A percentile compares a stretch with the other conserved stretches of the same genome.
Evolutionary conservation across 2,888 invertebrate species (phyloP).

Genomic region (Leucania comma): DNA sequence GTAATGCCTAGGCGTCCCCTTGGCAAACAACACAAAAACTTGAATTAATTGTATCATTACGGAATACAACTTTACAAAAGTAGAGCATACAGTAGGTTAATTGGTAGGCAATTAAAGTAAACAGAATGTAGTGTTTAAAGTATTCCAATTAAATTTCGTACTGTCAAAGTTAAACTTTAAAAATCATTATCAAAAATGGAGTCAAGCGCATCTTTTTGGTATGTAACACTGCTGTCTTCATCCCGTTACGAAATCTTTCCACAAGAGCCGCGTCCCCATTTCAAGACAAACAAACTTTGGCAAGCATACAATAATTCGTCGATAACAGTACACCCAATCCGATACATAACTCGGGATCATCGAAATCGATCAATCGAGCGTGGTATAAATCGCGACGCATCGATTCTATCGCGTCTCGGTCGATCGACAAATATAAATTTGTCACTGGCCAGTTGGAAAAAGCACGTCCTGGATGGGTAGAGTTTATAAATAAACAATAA

Average conservation of each 20-base stretch:
- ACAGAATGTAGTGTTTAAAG: constrained; percentile 13
- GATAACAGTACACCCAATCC: constrained; percentile 75
- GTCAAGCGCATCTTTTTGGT: constrained; percentile 21
- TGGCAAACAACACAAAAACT: constrained; percentile 34
- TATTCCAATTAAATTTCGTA: neutral
- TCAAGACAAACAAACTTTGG: constrained; percentile 67
- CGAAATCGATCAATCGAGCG: constrained; percentile 87
- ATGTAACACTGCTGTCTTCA: constrained; percentile 31
- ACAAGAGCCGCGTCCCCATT: constrained; percentile 53
- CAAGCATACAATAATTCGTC: constrained; percentile 74
- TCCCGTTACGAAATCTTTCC: constrained; percentile 38
- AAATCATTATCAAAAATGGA: constrained; percentile 19
- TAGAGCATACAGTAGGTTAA: constrained; percentile 10
- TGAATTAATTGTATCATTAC: constrained; percentile 35
- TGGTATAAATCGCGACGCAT: constrained; percentile 87
- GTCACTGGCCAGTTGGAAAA: constrained; percentile 86
- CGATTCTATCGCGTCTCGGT: constrained; percentile 86
- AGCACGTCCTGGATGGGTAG: constrained; percentile 75
- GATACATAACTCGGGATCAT: constrained; percentile 83
- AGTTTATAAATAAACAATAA: constrained; percentile 90
- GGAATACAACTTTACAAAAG: constrained; percentile 28
- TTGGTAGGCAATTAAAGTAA: constrained; percentile 25
- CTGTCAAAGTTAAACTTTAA: constrained; percentile 2
- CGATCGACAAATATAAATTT: constrained; percentile 90
- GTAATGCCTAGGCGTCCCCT: constrained; percentile 13